phyloP scores from a whole-genome alignment of 1,140 invertebrate species.

The Diachasmimorpha longicaudata region DNA sequence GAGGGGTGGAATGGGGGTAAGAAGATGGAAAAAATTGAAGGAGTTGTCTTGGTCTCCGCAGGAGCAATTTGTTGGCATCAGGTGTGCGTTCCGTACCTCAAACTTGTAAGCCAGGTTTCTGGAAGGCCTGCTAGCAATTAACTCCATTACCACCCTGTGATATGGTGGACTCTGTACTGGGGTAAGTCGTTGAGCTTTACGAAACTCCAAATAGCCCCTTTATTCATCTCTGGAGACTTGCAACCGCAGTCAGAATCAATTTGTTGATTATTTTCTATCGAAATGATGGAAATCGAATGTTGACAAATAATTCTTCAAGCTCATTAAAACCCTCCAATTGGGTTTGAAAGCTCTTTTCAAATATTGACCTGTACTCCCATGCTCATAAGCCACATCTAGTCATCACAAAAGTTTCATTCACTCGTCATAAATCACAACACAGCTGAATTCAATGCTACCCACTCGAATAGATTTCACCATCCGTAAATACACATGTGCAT shows the following conservation, averaged over 20 bases:
- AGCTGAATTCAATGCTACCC: not conserved
- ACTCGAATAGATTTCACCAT: not conserved
- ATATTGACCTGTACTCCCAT: not conserved
- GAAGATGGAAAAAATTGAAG: no score
- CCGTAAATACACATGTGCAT: not conserved
- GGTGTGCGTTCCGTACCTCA: slow-evolving; percentile 49
- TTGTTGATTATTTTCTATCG: not conserved
- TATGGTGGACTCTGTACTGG: slow-evolving; percentile 43
- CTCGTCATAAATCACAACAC: no score
- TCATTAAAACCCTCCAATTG: no score
- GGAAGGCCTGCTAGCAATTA: slow-evolving; percentile 47
- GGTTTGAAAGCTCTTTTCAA: no score
- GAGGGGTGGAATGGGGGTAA: no score
- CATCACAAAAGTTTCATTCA: no score
- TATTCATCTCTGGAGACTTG: not conserved
- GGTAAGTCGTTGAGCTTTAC: slow-evolving; percentile 51
- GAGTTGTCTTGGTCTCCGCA: slow-evolving; percentile 13
- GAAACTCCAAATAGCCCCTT: slow-evolving; percentile 41
- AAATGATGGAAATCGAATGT: not conserved
- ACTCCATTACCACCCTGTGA: slow-evolving; percentile 62
- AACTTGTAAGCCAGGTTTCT: slow-evolving; percentile 55
- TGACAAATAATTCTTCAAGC: not conserved
- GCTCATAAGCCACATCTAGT: no score
- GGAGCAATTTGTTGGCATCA: slow-evolving; percentile 61
- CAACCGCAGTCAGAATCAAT: not conserved